Conservation (phyloP, 2,113 vertebrate genomes). For the Tragelaphus imberbis region DNA sequence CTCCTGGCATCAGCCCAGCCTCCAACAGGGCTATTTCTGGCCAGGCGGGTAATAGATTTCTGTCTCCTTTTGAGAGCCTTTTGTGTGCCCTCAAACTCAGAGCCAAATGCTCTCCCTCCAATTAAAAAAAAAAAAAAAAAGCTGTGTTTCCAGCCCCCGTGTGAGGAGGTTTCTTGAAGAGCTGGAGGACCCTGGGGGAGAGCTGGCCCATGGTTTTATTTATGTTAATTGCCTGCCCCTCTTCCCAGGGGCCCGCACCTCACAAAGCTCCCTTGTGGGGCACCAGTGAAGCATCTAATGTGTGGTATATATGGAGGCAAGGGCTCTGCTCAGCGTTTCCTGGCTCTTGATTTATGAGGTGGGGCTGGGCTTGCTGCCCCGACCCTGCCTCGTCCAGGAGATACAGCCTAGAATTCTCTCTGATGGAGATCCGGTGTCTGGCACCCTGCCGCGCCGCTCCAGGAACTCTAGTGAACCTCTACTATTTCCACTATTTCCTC, state of each 20-base stretch:
- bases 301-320: not conserved
- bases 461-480: not conserved
- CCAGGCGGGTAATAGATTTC: conserved; percentile 60
- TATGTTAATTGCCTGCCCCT: conserved; percentile 33
- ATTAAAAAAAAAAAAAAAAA: not conserved
- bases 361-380: not conserved
- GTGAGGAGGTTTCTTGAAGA: conserved; percentile 37
- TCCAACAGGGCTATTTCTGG: conserved; percentile 33
- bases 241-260: not conserved
- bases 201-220: conserved; percentile 6
- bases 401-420: not conserved
- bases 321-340: conserved; percentile 5
- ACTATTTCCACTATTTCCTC: not conserved
- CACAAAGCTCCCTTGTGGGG: conserved; percentile 60
- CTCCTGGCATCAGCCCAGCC: conserved; percentile 11
- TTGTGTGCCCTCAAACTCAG: conserved; percentile 51
- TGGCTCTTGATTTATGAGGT: conserved; percentile 55
- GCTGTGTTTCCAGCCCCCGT: not conserved
- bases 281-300: conserved; percentile 56
- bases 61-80: conserved; percentile 56
- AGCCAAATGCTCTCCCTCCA: conserved; percentile 54
- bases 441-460: not conserved
- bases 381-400: not conserved
- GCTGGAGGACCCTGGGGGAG: not conserved
- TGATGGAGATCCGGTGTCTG: not conserved